Evolutionary conservation across 1,140 invertebrate species (phyloP), one percentile per base, ranked within the genome.

Genomic region (Macrotrachela quadricornifera): DNA sequence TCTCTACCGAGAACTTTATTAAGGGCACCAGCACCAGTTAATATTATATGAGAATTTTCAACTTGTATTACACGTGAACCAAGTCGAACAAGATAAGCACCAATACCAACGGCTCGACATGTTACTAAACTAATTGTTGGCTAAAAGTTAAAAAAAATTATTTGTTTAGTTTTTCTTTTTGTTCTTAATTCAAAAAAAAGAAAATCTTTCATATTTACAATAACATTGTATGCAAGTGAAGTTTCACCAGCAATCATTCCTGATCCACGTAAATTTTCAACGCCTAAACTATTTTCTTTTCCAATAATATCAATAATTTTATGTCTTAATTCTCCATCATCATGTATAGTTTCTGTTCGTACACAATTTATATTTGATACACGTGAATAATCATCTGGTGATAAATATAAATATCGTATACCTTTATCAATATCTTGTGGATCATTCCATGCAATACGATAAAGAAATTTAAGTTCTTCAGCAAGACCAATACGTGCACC

Each of bases 181-280:
- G n/a, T n/a, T n/a, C n/a, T n/a, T n/a, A n/a, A n/a, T n/a, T n/a
- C n/a, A n/a, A n/a, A n/a, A n/a, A n/a, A n/a, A n/a, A n/a, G n/a
- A n/a, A n/a, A n/a, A n/a, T n/a, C n/a, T n/a, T n/a, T n/a, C n/a
- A n/a, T n/a, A n/a, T n/a, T n/a, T n/a, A n/a, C n/a, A 17, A 96
- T 77, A 67, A 96, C 87, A 47, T 76, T 65, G 66, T 96, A 96
- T 0, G 91, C 91, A 63, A 78, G 76, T 0, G 88, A 92, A 0
- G 91, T 90, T 74, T 97, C 94, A 1, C 91, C 91, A 17, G 94
- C 94, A 63, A 97, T 97, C 71, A 95, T 80, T 40, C 88, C 94
- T 4, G 92, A 91, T 61, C 86, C 85, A 18, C 82, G 77, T 0
- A 99, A 73, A 72, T 94, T 96, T 66, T 97, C 92, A 8, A 96